A percentile compares a stretch with the other conserved stretches of the same genome.
phyloP scores from a whole-genome alignment of 2,888 invertebrate species.

The Exocentrus adspersus region DNA sequence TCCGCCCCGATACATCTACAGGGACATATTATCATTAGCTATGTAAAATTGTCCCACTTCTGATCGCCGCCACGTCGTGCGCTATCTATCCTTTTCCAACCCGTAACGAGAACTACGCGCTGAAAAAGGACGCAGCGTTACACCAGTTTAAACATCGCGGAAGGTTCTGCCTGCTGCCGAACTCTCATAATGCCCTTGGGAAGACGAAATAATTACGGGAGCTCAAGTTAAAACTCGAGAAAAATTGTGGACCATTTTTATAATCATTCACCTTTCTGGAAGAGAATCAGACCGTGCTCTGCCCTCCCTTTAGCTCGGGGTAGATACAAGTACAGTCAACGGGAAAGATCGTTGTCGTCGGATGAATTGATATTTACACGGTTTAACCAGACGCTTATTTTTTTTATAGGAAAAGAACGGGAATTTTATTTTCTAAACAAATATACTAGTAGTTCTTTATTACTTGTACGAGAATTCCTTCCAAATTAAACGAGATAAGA shows the following conservation, averaged over 20 bases:
- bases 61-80: constrained; percentile 4
- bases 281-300: constrained; percentile 34
- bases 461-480: no score
- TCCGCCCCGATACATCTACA: constrained; percentile 56
- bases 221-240: constrained; percentile 63
- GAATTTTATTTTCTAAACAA: no score
- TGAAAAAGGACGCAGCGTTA: not conserved
- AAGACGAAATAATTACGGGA: constrained; percentile 61
- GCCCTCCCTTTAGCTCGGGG: constrained; percentile 36
- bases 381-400: no score
- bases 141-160: not conserved
- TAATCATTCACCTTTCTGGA: constrained; percentile 61
- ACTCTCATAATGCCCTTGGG: constrained; percentile 53
- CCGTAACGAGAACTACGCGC: not conserved
- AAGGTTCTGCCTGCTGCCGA: constrained; percentile 47
- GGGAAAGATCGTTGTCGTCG: constrained; percentile 14
- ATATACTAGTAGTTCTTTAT: no score
- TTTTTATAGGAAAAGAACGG: no score
- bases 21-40: constrained; percentile 59
- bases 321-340: constrained; percentile 24
- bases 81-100: not conserved
- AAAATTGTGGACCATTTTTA: constrained; percentile 63
- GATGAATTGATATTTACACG: not conserved
- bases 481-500: no score
- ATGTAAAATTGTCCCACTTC: constrained; percentile 46